Evolutionary conservation across 2,797 vertebrate genomes (phyloP).

Genomic region (Sebastes hopkinsi): DNA sequence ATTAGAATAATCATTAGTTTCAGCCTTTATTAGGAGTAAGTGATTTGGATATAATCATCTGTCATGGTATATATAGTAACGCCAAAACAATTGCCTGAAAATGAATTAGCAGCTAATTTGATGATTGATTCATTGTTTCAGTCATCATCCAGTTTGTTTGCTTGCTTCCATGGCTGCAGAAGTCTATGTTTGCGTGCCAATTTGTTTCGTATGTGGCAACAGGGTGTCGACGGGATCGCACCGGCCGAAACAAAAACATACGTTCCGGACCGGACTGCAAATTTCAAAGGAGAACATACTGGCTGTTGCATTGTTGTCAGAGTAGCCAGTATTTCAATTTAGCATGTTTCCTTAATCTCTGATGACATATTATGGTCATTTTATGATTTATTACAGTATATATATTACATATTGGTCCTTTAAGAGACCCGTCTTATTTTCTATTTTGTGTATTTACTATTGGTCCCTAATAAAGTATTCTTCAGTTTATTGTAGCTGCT

Average conservation of each 20-base stretch:
- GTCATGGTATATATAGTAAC: background rate
- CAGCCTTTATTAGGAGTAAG: background rate
- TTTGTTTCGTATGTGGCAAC: background rate
- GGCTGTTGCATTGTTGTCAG: too few relatives aligned
- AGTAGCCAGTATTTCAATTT: too few relatives aligned
- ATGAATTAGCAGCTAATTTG: background rate
- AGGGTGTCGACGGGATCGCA: background rate
- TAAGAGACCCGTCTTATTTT: too few relatives aligned
- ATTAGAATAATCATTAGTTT: background rate
- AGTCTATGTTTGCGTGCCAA: background rate
- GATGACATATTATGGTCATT: rapidly evolving
- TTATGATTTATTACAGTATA: too few relatives aligned
- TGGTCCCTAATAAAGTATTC: too few relatives aligned
- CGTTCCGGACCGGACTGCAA: too few relatives aligned
- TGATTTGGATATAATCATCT: background rate
- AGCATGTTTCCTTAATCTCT: too few relatives aligned
- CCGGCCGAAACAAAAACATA: too few relatives aligned
- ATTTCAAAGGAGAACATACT: too few relatives aligned
- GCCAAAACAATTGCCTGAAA: background rate
- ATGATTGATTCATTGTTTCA: background rate
- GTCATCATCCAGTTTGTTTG: background rate
- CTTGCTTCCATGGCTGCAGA: background rate
- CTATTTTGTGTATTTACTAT: too few relatives aligned
- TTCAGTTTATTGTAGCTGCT: background rate
- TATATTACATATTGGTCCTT: too few relatives aligned